A percentile compares a stretch with the other conserved stretches of the same genome.
phyloP scores from a whole-genome alignment of 2,888 invertebrate species.

The Entomobrya multifasciata region DNA sequence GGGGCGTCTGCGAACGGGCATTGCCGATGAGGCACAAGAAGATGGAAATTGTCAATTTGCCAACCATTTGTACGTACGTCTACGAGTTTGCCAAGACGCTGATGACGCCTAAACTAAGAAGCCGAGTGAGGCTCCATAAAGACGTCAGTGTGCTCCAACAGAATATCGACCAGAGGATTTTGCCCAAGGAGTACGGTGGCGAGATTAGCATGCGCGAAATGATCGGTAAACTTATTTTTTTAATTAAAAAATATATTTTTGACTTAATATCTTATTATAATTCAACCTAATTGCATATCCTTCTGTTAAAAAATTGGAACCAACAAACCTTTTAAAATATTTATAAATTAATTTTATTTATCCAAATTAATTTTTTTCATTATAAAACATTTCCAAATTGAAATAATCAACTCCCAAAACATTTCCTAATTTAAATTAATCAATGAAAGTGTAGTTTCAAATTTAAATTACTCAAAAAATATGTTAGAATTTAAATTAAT shows the following conservation, averaged over 20 bases:
- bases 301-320: too few species aligned
- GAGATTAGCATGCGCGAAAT: conserved; percentile 91
- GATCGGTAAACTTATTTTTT: conserved; percentile 89
- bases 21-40: conserved; percentile 90
- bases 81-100: conserved; percentile 88
- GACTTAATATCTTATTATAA: too few species aligned
- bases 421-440: too few species aligned
- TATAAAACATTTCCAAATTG: too few species aligned
- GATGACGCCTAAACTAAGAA: conserved; percentile 87
- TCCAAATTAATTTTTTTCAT: too few species aligned
- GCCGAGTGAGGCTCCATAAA: conserved; percentile 88
- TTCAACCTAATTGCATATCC: too few species aligned
- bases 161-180: conserved; percentile 87
- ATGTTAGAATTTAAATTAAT: too few species aligned
- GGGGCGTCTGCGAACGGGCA: conserved; percentile 91
- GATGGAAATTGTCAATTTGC: conserved; percentile 87
- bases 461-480: too few species aligned
- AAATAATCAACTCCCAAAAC: too few species aligned
- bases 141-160: conserved; percentile 87
- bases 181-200: conserved; percentile 92
- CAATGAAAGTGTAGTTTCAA: too few species aligned
- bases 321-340: too few species aligned
- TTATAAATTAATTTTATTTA: too few species aligned
- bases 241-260: not conserved
- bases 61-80: conserved; percentile 87